These are phyloP conservation scores for Hyles euphorbiae DNA, from an alignment of 1,140 invertebrate species.

Conservation along the genomic window DNA sequence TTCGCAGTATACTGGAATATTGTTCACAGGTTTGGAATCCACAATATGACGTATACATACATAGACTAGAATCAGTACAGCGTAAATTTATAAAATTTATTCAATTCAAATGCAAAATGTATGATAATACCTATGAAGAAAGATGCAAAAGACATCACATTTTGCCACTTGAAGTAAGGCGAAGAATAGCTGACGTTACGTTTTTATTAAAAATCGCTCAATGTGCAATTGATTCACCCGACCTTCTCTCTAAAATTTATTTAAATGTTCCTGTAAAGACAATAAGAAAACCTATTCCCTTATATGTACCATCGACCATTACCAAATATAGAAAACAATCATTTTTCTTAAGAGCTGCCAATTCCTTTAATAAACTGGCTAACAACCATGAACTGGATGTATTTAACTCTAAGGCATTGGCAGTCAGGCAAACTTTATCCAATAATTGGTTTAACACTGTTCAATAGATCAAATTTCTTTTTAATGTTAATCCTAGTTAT, in stretches of 20 bases:
- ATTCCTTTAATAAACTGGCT: too few relatives aligned
- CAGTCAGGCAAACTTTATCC: too few relatives aligned
- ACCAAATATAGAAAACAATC: too few relatives aligned
- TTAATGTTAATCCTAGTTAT: too few relatives aligned
- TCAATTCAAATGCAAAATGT: constrained; percentile 8
- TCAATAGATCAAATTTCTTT: too few relatives aligned
- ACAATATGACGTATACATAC: constrained; percentile 4
- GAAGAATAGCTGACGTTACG: constrained; percentile 11
- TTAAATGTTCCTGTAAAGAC: not conserved
- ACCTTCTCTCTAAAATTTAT: constrained; percentile 6
- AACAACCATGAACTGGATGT: too few relatives aligned
- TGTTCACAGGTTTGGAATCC: constrained; percentile 8
- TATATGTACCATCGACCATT: too few relatives aligned
- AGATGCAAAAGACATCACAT: constrained; percentile 17
- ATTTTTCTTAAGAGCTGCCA: too few relatives aligned
- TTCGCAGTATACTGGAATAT: constrained; percentile 9
- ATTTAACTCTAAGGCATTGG: too few relatives aligned
- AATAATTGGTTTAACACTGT: too few relatives aligned
- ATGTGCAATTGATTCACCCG: constrained; percentile 4
- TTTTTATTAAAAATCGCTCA: constrained; percentile 5
- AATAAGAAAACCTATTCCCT: too few relatives aligned
- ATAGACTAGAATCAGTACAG: constrained; percentile 12
- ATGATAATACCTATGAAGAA: constrained; percentile 14
- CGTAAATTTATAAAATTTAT: constrained; percentile 15
- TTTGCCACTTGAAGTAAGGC: constrained; percentile 12